Evolutionary conservation across 2,797 vertebrate genomes (phyloP).

Genomic region (Rhynchonycteris naso): DNA sequence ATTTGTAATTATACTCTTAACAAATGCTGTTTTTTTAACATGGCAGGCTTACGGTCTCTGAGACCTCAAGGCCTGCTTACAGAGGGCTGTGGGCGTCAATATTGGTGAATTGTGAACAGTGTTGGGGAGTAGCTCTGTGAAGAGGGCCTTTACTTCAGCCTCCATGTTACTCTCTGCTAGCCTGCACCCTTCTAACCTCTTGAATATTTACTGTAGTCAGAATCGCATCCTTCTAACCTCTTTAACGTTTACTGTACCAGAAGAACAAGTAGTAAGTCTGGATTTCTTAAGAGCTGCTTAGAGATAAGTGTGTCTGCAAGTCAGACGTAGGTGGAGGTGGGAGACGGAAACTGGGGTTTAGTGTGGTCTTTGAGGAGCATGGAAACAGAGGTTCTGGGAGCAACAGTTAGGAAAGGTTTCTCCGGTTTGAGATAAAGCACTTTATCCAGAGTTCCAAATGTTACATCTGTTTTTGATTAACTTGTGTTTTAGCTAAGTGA

Average conservation of each 20-base stretch:
- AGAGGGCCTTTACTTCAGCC: neutral
- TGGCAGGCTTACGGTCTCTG: neutral
- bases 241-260: neutral
- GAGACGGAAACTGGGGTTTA: neutral
- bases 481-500: neutral
- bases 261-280: neutral
- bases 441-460: neutral
- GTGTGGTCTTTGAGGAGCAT: neutral
- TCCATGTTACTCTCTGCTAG: neutral
- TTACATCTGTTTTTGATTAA: neutral
- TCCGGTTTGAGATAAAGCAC: neutral
- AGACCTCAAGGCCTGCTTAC: neutral
- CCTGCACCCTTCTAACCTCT: neutral
- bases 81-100: neutral
- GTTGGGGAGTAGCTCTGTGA: neutral
- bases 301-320: neutral
- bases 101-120: neutral
- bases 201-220: neutral
- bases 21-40: slow-evolving; percentile 11
- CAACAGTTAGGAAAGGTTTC: neutral
- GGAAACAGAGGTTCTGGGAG: neutral
- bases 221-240: neutral
- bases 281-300: neutral
- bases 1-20: slow-evolving; percentile 31
- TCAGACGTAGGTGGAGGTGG: neutral